Base-by-base conservation (phyloP, 2,888 invertebrate genomes). In the Leptinotarsa tumamoca region DNA sequence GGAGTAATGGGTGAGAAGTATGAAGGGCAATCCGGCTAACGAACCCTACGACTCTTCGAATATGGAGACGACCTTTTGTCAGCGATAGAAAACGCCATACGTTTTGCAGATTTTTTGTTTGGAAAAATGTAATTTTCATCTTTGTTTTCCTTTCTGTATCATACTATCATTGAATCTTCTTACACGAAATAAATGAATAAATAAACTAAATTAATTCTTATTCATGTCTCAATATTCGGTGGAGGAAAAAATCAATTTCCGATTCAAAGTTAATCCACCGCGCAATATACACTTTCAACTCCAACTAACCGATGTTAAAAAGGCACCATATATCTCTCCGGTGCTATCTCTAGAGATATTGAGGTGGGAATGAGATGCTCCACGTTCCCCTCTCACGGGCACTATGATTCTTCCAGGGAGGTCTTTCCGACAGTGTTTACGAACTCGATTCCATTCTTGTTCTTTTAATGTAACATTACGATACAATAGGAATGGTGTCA, bases 381-480 rank as follows among this genome's bases (percentile, higher is more conserved):
- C 81, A 83, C 85, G 85, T 82, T 85, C 85, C 84, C 86, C 86
- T 87, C 88, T 88, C 88, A 83, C 82, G 87, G 88, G 88, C 87
- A 82, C 86, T 84, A 88, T 88, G 88, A 88, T 87, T 88, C 88
- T 88, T 88, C 72, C 86, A 83, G 82, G 83, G 85, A 84, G 84
- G 84, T 83, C 85, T 87, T 85, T 85, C 86, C 84, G 83, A 83
- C 85, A 84, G 85, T 86, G 86, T 87, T 87, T 86, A 86, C 87
- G 86, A 83, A 87, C 86, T 86, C 87, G 86, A 87, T 86, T 84
- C 86, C 81, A 84, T 87, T 87, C 87, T 86, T 86, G 86, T 87
- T 87, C 87, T 86, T 86, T 87, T 87, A 87, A 87, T 87, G 87
- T 85, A 85, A 87, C 87, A 87, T 87, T 87, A 87, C 86, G 86